Evolutionary conservation across 1,140 invertebrate species (phyloP).

Genomic region (Macrobrachium nipponense): DNA sequence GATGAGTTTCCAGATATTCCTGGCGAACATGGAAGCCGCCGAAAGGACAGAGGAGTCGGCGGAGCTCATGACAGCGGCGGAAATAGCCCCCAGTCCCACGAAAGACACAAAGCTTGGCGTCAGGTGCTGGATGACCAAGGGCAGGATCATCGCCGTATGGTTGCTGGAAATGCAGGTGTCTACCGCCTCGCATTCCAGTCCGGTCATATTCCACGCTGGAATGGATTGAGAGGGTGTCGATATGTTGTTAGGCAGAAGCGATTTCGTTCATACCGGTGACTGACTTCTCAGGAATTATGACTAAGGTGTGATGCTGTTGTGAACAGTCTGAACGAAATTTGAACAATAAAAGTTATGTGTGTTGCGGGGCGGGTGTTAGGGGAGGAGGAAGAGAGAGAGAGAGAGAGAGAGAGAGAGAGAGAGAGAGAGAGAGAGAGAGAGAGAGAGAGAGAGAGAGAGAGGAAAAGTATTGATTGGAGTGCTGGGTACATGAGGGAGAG

Average conservation of each 20-base stretch:
- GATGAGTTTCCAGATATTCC: slow-evolving; percentile 97
- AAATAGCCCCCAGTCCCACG: slow-evolving; percentile 96
- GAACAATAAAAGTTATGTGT: background rate
- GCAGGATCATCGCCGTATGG: slow-evolving; percentile 93
- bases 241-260: background rate
- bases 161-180: slow-evolving; percentile 72
- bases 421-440: background rate
- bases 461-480: background rate
- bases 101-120: slow-evolving; percentile 92
- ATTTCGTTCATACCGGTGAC: no score
- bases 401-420: background rate
- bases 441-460: background rate
- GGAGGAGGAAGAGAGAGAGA: background rate
- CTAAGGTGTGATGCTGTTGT: no score
- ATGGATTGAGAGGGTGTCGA: slow-evolving; percentile 34
- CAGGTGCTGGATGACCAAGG: slow-evolving; percentile 95
- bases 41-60: slow-evolving; percentile 97
- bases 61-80: slow-evolving; percentile 98
- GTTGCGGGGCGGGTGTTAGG: background rate
- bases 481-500: background rate
- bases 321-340: background rate
- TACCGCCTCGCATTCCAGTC: slow-evolving; percentile 46
- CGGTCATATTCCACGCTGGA: slow-evolving; percentile 64
- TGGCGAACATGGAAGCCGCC: slow-evolving; percentile 98
- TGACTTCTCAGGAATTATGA: no score